Percentiles rank a stretch among this genome's conserved stretches.
These are phyloP conservation scores for Puffinus mauretanicus DNA, from an alignment of 2,113 vertebrate species.

Conservation along the genomic window DNA sequence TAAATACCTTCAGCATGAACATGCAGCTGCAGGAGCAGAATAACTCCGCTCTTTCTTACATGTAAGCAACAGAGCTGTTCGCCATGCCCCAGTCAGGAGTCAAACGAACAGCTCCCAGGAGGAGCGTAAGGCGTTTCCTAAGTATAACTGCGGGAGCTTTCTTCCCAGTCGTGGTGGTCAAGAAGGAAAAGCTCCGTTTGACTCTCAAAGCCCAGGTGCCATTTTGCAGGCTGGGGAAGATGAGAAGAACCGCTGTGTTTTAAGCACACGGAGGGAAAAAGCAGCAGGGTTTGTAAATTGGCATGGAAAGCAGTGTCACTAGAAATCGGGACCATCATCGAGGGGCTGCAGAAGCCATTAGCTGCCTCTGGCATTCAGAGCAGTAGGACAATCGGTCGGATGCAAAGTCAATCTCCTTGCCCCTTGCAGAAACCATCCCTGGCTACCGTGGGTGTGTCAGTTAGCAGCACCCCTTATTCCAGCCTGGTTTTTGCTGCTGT, in stretches of 20 bases:
- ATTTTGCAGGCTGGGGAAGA: neutral
- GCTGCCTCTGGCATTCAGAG: neutral
- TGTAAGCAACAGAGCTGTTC: neutral
- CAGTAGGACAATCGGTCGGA: rapidly evolving
- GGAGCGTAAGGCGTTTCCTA: neutral
- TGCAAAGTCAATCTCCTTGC: neutral
- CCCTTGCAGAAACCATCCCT: neutral
- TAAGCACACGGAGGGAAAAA: neutral
- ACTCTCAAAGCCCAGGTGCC: neutral
- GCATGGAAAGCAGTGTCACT: neutral
- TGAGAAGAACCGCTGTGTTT: neutral
- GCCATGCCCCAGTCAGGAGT: rapidly evolving
- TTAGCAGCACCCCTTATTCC: neutral
- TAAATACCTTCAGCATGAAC: neutral
- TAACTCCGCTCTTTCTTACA: neutral
- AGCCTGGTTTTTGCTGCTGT: neutral
- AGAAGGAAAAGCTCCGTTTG: neutral
- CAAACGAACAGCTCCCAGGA: neutral
- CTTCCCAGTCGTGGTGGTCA: rapidly evolving
- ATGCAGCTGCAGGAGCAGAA: neutral
- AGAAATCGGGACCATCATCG: rapidly evolving
- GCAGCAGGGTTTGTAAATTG: neutral
- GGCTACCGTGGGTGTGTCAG: neutral
- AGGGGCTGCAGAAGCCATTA: neutral
- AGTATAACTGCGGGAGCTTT: neutral